These are phyloP conservation scores for Trematomus bernacchii DNA, from an alignment of 2,797 vertebrate species.

Conservation along the genomic window DNA sequence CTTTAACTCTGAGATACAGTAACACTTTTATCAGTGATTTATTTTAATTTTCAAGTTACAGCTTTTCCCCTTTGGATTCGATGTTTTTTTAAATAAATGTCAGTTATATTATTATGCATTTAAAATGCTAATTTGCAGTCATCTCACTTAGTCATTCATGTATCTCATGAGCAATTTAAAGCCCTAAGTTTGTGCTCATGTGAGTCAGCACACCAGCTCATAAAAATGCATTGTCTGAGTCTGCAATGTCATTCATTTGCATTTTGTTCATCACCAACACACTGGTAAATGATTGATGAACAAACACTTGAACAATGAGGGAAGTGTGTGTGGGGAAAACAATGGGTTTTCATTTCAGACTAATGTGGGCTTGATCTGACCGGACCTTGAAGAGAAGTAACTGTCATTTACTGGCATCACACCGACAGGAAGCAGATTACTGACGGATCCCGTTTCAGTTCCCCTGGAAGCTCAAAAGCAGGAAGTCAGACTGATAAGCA, in stretches of 20 bases:
- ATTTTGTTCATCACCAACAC: slow-evolving; percentile 17
- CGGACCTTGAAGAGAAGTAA: slow-evolving; percentile 30
- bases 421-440: slow-evolving; percentile 68
- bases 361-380: slow-evolving; percentile 14
- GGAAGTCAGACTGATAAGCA: slow-evolving; percentile 67
- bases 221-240: slow-evolving; percentile 9
- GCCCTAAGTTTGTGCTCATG: not conserved
- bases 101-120: not conserved
- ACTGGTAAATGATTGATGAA: slow-evolving; percentile 21
- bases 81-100: not conserved
- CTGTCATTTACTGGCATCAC: slow-evolving; percentile 48
- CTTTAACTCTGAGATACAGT: not conserved
- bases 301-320: slow-evolving; percentile 13
- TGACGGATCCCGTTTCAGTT: slow-evolving; percentile 56
- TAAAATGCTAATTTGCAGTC: slow-evolving; percentile 6
- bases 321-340: slow-evolving; percentile 16
- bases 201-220: slow-evolving; percentile 37
- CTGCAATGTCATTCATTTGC: slow-evolving; percentile 11
- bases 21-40: not conserved
- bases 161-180: slow-evolving; percentile 10
- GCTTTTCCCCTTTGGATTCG: not conserved
- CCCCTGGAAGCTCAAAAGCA: slow-evolving; percentile 56
- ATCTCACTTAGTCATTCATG: slow-evolving; percentile 10
- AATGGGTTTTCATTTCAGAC: not conserved
- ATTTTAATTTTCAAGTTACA: not conserved